Percentiles rank a stretch among this genome's conserved stretches.
These are phyloP conservation scores for Syrista parreyssii DNA, from an alignment of 2,888 invertebrate genomes.

Conservation along the genomic window DNA sequence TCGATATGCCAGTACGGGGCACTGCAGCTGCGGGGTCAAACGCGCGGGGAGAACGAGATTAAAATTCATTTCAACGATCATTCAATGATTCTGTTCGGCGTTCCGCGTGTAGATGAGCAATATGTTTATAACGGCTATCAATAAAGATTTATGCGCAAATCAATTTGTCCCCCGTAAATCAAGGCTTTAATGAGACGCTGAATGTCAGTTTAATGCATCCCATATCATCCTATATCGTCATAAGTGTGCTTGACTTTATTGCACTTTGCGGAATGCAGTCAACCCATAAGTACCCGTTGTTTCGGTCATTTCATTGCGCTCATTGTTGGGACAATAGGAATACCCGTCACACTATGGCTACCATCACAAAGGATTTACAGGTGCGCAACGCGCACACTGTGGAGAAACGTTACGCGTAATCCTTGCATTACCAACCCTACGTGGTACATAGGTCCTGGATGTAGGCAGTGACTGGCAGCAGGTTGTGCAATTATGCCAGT, in stretches of 20 bases:
- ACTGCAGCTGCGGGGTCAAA: neutral
- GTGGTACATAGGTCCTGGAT: neutral
- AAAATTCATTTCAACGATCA: neutral
- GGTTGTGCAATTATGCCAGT: neutral
- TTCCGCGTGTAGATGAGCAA: neutral
- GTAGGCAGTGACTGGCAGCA: neutral
- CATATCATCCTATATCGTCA: neutral
- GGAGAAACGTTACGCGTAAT: neutral
- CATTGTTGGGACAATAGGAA: slow-evolving; percentile 16
- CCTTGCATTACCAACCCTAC: neutral
- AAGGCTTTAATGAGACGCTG: slow-evolving; percentile 52
- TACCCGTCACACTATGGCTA: neutral
- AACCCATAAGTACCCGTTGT: slow-evolving; percentile 12
- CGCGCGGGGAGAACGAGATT: slow-evolving; percentile 11
- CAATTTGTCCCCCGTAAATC: slow-evolving; percentile 48
- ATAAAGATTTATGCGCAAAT: slow-evolving; percentile 22
- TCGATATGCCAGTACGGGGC: neutral
- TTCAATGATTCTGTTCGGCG: neutral
- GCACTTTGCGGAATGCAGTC: slow-evolving; percentile 15
- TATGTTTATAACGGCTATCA: neutral
- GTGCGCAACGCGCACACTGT: neutral
- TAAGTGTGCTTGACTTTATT: slow-evolving; percentile 10
- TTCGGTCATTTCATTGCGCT: slow-evolving; percentile 16
- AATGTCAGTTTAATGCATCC: slow-evolving; percentile 23
- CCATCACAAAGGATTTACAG: neutral